Percentiles rank a stretch among this genome's conserved stretches.
phyloP scores from a whole-genome alignment of 1,140 invertebrate species.

The Zaprionus kolodkinae region DNA sequence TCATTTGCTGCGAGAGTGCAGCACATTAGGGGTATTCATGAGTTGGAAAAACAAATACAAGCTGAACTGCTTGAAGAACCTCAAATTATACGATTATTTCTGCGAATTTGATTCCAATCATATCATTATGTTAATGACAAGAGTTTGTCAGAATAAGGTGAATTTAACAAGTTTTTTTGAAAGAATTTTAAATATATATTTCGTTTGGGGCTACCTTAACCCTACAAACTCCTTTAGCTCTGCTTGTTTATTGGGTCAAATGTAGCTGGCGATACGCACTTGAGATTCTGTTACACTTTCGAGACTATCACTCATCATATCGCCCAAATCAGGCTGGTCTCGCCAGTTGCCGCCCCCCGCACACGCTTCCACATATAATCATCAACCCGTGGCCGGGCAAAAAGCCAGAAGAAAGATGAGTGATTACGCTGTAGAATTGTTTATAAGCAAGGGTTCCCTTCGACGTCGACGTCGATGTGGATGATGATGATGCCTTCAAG shows the following conservation, averaged over 20 bases:
- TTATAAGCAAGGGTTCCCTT: slow-evolving; percentile 41
- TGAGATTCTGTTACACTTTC: slow-evolving; percentile 17
- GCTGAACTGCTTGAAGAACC: neutral
- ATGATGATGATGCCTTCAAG: slow-evolving; percentile 72
- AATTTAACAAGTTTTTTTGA: neutral
- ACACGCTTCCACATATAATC: slow-evolving; percentile 19
- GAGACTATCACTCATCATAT: slow-evolving; percentile 67
- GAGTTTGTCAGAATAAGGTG: neutral
- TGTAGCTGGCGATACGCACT: slow-evolving; percentile 43
- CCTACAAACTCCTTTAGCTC: slow-evolving; percentile 14
- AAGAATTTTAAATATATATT: neutral
- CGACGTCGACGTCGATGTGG: slow-evolving; percentile 14
- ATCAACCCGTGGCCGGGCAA: slow-evolving; percentile 18
- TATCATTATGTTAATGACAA: neutral
- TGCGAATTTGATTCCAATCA: neutral
- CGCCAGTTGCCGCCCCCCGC: slow-evolving; percentile 6
- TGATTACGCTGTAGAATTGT: slow-evolving; percentile 69
- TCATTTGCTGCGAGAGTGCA: slow-evolving; percentile 68
- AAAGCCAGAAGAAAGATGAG: slow-evolving; percentile 62
- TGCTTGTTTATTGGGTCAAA: slow-evolving; percentile 63
- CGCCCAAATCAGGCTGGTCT: slow-evolving; percentile 58
- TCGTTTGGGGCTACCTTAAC: neutral
- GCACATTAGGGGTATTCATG: slow-evolving; percentile 56
- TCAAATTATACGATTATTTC: too few species aligned
- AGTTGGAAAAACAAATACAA: neutral